Base-by-base conservation (phyloP, 2,888 invertebrate genomes). In the Eristalis tenax region DNA sequence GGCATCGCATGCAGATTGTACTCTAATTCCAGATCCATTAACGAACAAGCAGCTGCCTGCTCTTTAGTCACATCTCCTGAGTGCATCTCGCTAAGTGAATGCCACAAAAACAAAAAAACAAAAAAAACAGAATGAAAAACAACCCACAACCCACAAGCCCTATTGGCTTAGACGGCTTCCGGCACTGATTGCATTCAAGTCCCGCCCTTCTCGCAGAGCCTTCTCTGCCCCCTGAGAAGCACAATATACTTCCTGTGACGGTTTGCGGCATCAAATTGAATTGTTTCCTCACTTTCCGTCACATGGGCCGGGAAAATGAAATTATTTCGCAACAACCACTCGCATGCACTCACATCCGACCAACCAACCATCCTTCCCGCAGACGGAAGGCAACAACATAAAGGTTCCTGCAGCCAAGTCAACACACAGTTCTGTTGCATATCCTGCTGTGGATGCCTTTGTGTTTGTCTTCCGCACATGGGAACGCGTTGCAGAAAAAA, bases 261-360 rank as follows among this genome's bases (percentile, higher is more conserved):
- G 26, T 59, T 59, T 59, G 59, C 18, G 26, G 26, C 26, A 59
- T 28, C 10, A 23, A 59, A 59, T 50, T 59, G 26, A 59, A 59
- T 28, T 59, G 23, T 28, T 59, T 23, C 26, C 59, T 59, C 26
- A 26, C 59, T 59, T 59, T 28, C 59, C 26, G 59, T 28, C 26
- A 26, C 59, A 59, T 59, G 26, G 13, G 59, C 59, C 15, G 59
- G 26, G 15, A 15, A 50, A 59, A 59, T 59, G 23, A 59, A 59
- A 28, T 59, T 59, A 59, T 59, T 59, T 59, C n/a, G 26, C 59
- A 59, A 26, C 59, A 26, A 59, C 23, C 5, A 59, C n/a, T 50
- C 59, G 26, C 59, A 59, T 59, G 23, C 59, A 23, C 4, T 50
- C 65, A 11, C 40, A 28, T 50, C 50, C 66, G 66, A 66, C 43